These are phyloP conservation scores for Periophthalmodon schlosseri DNA, from an alignment of 2,113 vertebrate genomes.

Conservation along the genomic window DNA sequence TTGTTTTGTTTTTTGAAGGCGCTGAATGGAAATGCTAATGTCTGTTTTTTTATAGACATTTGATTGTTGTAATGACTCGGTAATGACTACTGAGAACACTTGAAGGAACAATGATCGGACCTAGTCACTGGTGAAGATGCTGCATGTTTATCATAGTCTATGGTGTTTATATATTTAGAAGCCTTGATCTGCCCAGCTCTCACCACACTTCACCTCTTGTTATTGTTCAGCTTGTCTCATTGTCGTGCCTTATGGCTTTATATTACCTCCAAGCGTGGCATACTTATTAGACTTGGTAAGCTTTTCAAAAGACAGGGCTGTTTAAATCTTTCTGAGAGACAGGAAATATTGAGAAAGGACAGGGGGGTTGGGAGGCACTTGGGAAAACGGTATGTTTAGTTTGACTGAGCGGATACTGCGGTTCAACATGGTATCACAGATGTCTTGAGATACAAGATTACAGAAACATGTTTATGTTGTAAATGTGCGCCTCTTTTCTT, in stretches of 20 bases:
- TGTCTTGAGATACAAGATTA: constrained; percentile 1
- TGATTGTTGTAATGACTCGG: constrained; percentile 8
- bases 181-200: neutral
- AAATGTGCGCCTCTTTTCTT: neutral
- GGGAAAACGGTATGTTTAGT: constrained; percentile 1
- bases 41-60: constrained; percentile 1
- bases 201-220: neutral
- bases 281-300: neutral
- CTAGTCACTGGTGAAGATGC: neutral
- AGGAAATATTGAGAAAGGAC: neutral
- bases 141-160: neutral
- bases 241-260: neutral
- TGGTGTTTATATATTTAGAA: too few relatives aligned
- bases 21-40: constrained; percentile 18
- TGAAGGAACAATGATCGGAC: neutral
- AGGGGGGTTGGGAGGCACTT: neutral
- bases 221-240: neutral
- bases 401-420: constrained; percentile 7
- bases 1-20: constrained; percentile 18
- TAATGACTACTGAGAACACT: constrained; percentile 2
- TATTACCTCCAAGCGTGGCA: neutral
- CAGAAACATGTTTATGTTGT: neutral
- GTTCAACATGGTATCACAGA: neutral
- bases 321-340: constrained; percentile 7
- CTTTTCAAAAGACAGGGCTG: neutral